phyloP scores from a whole-genome alignment of 2,888 invertebrate species.

The Belgica antarctica region DNA sequence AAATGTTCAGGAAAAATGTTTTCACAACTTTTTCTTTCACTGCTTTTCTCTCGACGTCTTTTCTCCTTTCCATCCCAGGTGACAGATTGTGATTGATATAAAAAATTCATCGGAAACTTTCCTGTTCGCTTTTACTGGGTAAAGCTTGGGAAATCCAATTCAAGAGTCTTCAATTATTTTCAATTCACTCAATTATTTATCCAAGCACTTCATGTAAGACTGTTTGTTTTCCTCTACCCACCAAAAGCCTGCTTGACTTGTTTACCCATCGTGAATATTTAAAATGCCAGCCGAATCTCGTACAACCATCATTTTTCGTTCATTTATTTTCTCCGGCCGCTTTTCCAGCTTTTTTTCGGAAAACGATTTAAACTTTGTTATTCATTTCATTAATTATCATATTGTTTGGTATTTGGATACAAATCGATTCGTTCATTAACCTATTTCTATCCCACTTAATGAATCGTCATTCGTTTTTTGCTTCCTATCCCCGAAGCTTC shows the following conservation, averaged over 20 bases:
- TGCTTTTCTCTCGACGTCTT: neutral
- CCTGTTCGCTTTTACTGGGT: neutral
- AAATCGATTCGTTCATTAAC: constrained; percentile 12
- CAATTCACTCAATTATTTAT: neutral
- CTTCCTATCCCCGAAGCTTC: neutral
- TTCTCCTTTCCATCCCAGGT: constrained; percentile 1
- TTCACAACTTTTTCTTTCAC: neutral
- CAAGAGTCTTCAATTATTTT: constrained; percentile 9
- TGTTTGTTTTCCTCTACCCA: constrained; percentile 6
- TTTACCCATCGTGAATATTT: neutral
- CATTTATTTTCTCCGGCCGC: too few relatives aligned
- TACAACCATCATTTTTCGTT: too few relatives aligned
- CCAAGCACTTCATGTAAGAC: neutral
- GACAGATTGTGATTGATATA: constrained; percentile 25
- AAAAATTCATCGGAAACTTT: constrained; percentile 6
- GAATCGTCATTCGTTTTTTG: neutral
- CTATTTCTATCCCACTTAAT: neutral
- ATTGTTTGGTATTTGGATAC: neutral
- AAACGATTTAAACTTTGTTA: neutral
- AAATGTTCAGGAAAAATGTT: constrained; percentile 4
- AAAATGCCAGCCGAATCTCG: neutral
- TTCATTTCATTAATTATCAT: neutral
- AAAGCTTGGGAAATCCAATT: neutral
- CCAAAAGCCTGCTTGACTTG: neutral
- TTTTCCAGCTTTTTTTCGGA: neutral